Evolutionary conservation across 1,140 invertebrate genomes (phyloP).

Genomic region (Sipha flava): DNA sequence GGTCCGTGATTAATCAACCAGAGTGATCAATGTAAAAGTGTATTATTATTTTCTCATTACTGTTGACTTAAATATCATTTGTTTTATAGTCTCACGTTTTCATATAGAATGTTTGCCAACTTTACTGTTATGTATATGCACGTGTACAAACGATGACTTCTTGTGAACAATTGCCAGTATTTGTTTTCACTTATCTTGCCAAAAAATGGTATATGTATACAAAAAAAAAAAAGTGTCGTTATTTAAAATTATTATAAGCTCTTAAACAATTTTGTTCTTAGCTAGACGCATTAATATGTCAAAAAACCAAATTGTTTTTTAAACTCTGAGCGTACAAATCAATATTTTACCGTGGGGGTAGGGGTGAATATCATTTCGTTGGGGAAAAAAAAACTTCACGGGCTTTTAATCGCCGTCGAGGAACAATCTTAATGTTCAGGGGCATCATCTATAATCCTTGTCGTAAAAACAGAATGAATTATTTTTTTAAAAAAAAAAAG

Average conservation of each 20-base stretch:
- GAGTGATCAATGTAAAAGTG: no score
- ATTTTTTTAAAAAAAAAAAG: background rate
- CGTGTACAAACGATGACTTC: background rate
- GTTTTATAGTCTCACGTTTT: background rate
- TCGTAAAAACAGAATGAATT: slow-evolving; percentile 18
- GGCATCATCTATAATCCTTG: slow-evolving; percentile 17
- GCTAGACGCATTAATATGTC: background rate
- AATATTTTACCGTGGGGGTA: background rate
- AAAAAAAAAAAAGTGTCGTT: background rate
- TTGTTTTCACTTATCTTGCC: background rate
- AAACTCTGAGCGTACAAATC: background rate
- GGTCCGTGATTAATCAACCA: no score
- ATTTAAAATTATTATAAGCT: background rate
- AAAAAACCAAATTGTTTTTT: background rate
- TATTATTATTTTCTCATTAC: background rate
- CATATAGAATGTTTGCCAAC: background rate
- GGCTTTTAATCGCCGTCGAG: background rate
- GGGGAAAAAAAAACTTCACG: background rate
- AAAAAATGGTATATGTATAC: background rate
- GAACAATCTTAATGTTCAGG: background rate
- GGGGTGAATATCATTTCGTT: background rate
- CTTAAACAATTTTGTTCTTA: background rate
- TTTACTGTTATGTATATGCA: background rate
- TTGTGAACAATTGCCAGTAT: background rate
- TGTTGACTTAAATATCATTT: background rate